phyloP scores from a whole-genome alignment of 2,888 invertebrate species.

The Dynastes tityus region DNA sequence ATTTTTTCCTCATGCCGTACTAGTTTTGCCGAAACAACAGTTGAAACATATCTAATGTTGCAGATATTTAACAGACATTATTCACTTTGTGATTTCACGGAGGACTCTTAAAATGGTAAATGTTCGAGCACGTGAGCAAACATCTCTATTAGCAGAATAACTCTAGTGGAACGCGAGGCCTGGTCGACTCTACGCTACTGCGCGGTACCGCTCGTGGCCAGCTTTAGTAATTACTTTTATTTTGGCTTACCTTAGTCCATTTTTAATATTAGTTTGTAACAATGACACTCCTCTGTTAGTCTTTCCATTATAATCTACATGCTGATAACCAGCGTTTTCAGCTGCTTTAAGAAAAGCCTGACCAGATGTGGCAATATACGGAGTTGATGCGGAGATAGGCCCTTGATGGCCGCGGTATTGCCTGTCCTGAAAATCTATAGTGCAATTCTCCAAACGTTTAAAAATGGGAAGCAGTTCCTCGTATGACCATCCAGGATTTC shows the following conservation, averaged over 20 bases:
- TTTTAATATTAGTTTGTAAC: conserved; percentile 68
- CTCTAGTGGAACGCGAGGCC: too few species aligned
- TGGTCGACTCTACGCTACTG: too few species aligned
- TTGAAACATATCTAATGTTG: too few species aligned
- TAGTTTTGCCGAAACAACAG: too few species aligned
- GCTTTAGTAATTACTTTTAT: too few species aligned
- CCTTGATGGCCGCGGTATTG: conserved; percentile 68
- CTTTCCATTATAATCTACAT: conserved; percentile 66
- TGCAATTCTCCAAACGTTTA: conserved; percentile 78
- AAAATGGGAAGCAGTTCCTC: conserved; percentile 81
- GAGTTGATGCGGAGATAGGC: conserved; percentile 68
- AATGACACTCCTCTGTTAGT: conserved; percentile 68
- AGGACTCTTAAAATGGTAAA: too few species aligned
- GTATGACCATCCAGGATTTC: conserved; percentile 83
- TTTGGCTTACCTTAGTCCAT: conserved; percentile 60
- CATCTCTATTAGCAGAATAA: too few species aligned
- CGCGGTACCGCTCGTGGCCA: too few species aligned
- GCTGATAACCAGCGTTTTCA: conserved; percentile 70
- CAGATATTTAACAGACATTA: too few species aligned
- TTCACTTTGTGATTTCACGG: too few species aligned
- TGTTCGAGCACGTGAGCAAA: too few species aligned
- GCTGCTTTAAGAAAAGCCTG: conserved; percentile 77
- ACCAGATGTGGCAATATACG: conserved; percentile 67
- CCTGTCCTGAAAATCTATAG: conserved; percentile 63
- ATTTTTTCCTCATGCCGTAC: too few species aligned